Evolutionary conservation across 2,113 vertebrate species (phyloP).

Genomic region (Pholis gunnellus): DNA sequence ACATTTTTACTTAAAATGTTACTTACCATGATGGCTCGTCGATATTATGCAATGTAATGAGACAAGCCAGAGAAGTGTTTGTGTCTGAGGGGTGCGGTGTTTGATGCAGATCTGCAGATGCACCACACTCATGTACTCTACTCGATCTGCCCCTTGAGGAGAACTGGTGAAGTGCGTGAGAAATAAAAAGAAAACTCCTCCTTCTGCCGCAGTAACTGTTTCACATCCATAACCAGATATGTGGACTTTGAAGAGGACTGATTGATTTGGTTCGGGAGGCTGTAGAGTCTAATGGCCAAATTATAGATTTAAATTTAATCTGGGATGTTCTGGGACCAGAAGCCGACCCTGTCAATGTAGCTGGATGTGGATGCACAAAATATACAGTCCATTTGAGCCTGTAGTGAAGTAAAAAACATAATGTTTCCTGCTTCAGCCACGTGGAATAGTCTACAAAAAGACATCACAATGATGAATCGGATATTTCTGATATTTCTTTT

Average conservation of each 20-base stretch:
- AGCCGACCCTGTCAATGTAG: background rate
- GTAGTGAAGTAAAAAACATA: background rate
- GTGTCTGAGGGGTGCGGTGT: conserved; percentile 27
- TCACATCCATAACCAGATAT: background rate
- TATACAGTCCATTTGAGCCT: background rate
- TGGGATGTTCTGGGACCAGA: background rate
- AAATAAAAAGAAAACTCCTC: background rate
- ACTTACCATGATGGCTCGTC: conserved; percentile 63
- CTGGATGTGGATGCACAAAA: background rate
- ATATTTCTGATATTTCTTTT: no score
- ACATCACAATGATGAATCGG: no score
- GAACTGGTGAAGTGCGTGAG: conserved; percentile 31
- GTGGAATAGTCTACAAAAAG: no score
- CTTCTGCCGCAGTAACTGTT: conserved; percentile 24
- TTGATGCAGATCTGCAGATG: conserved; percentile 32
- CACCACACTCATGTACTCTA: background rate
- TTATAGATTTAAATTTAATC: background rate
- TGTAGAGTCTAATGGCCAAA: background rate
- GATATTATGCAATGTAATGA: conserved; percentile 58
- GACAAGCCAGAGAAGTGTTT: conserved; percentile 30
- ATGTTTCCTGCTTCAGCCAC: background rate
- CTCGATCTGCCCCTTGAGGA: conserved; percentile 27
- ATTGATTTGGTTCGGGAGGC: background rate
- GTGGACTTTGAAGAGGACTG: background rate
- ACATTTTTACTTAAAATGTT: background rate